Percentiles rank a stretch among this genome's conserved stretches.
Evolutionary conservation across 2,888 invertebrate species (phyloP).

Genomic region (Pemphredon lugubris): DNA sequence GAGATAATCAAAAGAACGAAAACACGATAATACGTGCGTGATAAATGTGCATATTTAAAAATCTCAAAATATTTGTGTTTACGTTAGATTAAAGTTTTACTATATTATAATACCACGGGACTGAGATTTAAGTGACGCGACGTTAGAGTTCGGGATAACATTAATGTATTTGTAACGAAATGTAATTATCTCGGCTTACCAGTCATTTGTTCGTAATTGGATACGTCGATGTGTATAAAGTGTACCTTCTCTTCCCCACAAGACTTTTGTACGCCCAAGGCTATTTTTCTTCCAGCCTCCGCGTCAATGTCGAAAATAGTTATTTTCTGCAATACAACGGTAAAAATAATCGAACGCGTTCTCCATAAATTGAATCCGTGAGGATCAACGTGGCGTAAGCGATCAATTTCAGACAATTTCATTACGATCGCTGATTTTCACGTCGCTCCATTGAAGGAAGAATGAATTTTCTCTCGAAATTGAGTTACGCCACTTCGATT

Average conservation of each 20-base stretch:
- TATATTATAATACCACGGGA: background rate
- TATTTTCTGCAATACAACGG: constrained; percentile 65
- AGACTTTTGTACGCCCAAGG: constrained; percentile 68
- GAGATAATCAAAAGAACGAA: background rate
- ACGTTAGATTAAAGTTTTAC: background rate
- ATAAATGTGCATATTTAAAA: background rate
- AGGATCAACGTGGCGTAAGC: no score
- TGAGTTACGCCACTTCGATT: background rate
- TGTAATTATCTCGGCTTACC: constrained; percentile 60
- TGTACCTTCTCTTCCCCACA: constrained; percentile 68
- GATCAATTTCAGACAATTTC: no score
- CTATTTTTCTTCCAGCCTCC: constrained; percentile 59
- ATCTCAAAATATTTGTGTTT: constrained; percentile 41
- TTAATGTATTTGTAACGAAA: background rate
- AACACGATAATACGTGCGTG: no score
- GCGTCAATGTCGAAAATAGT: constrained; percentile 72
- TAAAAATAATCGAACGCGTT: background rate
- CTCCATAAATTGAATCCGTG: no score
- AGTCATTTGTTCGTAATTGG: constrained; percentile 64
- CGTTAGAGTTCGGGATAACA: background rate
- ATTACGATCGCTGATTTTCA: no score
- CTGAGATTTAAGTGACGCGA: background rate
- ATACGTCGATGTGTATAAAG: constrained; percentile 72
- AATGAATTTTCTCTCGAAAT: background rate
- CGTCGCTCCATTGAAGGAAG: no score